phyloP scores from a whole-genome alignment of 2,797 vertebrate genomes.

The Smutsia gigantea region DNA sequence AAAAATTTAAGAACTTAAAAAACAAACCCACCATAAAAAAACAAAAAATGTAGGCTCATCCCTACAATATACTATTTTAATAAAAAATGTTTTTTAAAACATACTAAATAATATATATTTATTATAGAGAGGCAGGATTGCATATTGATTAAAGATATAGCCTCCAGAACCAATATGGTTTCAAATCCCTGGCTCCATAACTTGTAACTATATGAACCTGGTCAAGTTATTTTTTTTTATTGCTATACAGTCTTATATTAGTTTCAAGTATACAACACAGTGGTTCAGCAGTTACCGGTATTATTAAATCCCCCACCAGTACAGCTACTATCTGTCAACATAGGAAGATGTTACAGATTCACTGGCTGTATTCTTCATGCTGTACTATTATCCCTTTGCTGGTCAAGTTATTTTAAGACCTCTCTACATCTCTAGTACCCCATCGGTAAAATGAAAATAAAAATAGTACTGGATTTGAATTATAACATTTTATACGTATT shows the following conservation, averaged over 20 bases:
- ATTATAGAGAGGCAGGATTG: background rate
- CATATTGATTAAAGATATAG: background rate
- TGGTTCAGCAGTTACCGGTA: too few species aligned
- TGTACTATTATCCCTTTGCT: too few species aligned
- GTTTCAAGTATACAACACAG: too few species aligned
- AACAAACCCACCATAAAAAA: background rate
- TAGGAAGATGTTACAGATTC: too few species aligned
- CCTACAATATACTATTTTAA: background rate
- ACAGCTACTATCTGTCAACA: too few species aligned
- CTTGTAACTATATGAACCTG: background rate
- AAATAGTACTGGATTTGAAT: background rate
- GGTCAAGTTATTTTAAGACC: background rate
- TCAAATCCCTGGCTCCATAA: background rate
- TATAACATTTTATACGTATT: background rate
- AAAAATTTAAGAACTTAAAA: background rate
- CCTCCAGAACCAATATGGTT: background rate
- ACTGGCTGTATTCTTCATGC: too few species aligned
- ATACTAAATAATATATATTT: background rate
- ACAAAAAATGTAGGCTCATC: background rate
- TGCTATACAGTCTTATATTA: too few species aligned
- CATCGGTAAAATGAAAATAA: background rate
- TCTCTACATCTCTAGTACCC: background rate
- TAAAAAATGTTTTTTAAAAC: background rate
- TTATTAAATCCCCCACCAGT: too few species aligned
- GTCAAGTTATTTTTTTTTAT: too few species aligned